Evolutionary conservation across 2,888 invertebrate species (phyloP).

Genomic region (Yponomeuta evonymella): DNA sequence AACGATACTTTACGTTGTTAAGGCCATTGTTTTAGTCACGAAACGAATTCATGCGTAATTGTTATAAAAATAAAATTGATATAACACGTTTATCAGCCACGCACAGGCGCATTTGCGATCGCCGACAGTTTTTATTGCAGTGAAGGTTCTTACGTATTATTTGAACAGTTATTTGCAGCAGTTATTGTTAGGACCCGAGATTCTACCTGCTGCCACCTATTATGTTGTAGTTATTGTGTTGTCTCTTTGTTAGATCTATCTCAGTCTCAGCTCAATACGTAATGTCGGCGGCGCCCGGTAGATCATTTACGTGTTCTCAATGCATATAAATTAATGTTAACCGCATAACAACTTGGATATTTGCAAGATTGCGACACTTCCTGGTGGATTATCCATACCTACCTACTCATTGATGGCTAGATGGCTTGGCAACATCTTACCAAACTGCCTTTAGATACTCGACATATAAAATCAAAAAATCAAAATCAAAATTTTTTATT

Average conservation of each 20-base stretch:
- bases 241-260: conserved; percentile 7
- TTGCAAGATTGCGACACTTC: conserved; percentile 56
- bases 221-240: not conserved
- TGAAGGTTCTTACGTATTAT: not conserved
- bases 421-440: not conserved
- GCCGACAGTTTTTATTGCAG: not conserved
- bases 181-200: not conserved
- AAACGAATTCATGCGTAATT: not conserved
- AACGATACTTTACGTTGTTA: no score
- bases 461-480: no score
- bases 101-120: not conserved
- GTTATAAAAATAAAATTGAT: not conserved
- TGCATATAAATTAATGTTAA: conserved; percentile 61
- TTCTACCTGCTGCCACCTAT: not conserved
- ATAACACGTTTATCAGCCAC: not conserved
- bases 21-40: no score
- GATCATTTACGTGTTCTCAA: conserved; percentile 32
- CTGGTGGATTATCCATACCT: conserved; percentile 32
- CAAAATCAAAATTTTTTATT: no score
- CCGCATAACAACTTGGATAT: conserved; percentile 49
- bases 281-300: not conserved
- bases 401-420: not conserved
- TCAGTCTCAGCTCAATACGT: not conserved
- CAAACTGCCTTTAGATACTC: no score
- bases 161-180: conserved; percentile 1